Percentiles rank a stretch among this genome's conserved stretches.
Conservation (phyloP, 2,888 invertebrate species). For the Kuschelorhynchus macadamiae region DNA sequence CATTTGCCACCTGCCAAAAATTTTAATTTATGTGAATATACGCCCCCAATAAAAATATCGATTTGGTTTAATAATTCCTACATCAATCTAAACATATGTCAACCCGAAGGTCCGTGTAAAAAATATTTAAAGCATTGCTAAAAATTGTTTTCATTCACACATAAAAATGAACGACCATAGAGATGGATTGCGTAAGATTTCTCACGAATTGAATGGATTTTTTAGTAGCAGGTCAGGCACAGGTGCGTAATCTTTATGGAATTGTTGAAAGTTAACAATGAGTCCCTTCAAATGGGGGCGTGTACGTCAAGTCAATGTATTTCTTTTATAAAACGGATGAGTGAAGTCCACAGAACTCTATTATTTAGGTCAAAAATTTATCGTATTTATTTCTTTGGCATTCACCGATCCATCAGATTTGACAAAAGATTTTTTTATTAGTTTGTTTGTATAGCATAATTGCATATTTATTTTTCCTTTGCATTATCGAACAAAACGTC, state of each 20-base stretch:
- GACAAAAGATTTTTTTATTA: too few species aligned
- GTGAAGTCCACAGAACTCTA: conserved; percentile 17
- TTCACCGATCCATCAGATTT: too few species aligned
- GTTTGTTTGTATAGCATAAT: too few species aligned
- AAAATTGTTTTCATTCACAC: conserved; percentile 41
- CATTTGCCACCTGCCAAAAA: too few species aligned
- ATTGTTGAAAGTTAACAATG: conserved; percentile 43
- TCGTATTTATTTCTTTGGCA: conserved; percentile 1
- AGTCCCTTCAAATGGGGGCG: conserved; percentile 51
- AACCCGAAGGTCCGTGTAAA: conserved; percentile 26
- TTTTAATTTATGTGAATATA: too few species aligned
- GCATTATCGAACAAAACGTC: too few species aligned
- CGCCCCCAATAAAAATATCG: conserved; percentile 13
- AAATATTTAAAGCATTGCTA: conserved; percentile 35
- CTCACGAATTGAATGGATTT: conserved; percentile 56
- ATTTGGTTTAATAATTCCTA: conserved; percentile 15
- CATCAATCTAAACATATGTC: conserved; percentile 44
- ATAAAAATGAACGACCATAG: conserved; percentile 37
- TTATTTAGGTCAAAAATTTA: conserved; percentile 25
- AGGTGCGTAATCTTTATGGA: conserved; percentile 47
- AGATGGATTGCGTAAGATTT: conserved; percentile 55
- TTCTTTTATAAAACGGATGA: conserved; percentile 27
- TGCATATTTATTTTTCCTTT: too few species aligned
- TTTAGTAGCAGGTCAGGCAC: conserved; percentile 52
- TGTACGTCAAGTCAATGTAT: conserved; percentile 51